Base-by-base conservation (phyloP, 2,797 vertebrate species). In the Ceyx erithaca region DNA sequence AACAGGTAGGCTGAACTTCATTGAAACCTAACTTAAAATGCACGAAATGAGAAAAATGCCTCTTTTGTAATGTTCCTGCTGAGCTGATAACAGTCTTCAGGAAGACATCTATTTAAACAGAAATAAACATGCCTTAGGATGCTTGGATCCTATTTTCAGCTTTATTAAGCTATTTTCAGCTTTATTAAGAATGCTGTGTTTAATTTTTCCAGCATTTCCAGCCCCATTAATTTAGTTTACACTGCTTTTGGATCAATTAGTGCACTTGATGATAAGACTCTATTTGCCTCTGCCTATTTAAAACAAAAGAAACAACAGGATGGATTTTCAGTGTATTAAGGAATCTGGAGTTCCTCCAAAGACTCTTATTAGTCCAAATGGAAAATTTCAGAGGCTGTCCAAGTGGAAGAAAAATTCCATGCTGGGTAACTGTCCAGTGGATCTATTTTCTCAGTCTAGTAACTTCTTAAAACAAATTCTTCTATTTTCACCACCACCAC, bases 91-190 rank as follows among this genome's bases (percentile, higher is more conserved):
- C 90, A 95, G 91, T 95, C 93, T 96, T 59, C 85, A 84, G 89
- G 95, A 97, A 97, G 89, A 90, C 71, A 91, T 95, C 85, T 94
- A 94, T 97, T 97, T 95, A 96, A 97, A 97, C 62, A 96, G 92
- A 96, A 96, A 96, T 96, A 96, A 97, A 97, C 92, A 94, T 3
- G 84, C 92, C 89, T 90, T 55, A 66, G 93, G 91, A 95, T 93
- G 78, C 95, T 93, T 90, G 85, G 55, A 95, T 93, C 68, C 85
- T 95, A 79, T 96, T 96, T 96, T 91, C 93, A 95, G 94, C 91
- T 97, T 97, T 97, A 96, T 96, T 96, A 95, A 96, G 93, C 96
- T 95, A 94, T 96, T 97, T 97, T 95, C 88, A 94, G 84, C 90
- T 97, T 97, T 97, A 97, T 95, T 97, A 97, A 96, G 90, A 95